These are phyloP conservation scores for Sycophaga agraensis DNA, from an alignment of 1,140 invertebrate species.

Conservation along the genomic window DNA sequence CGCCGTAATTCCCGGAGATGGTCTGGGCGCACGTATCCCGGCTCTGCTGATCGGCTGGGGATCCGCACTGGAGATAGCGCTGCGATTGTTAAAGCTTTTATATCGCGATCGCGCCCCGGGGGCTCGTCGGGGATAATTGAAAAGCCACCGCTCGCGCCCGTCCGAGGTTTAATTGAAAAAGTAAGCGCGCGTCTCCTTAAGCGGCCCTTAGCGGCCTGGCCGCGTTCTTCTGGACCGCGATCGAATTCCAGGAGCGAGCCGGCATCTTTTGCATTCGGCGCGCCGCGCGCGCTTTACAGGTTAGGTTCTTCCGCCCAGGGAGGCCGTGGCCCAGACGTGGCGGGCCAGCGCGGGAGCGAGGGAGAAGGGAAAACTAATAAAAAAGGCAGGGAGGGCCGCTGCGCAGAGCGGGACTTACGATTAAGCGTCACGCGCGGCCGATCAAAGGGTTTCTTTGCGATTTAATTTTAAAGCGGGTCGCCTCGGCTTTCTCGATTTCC, in stretches of 20 bases:
- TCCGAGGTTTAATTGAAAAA: slow-evolving; percentile 10
- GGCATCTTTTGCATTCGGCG: too few relatives aligned
- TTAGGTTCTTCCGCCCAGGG: too few relatives aligned
- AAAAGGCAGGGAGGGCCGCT: not conserved
- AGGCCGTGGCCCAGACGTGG: too few relatives aligned
- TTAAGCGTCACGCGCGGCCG: not conserved
- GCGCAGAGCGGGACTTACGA: not conserved
- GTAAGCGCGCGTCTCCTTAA: too few relatives aligned
- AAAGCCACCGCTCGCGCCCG: slow-evolving; percentile 1
- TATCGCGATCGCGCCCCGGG: not conserved
- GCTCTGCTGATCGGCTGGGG: not conserved
- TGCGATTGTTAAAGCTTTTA: slow-evolving; percentile 11
- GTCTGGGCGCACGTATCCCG: slow-evolving; percentile 1
- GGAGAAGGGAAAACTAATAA: not conserved
- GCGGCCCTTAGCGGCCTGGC: too few relatives aligned
- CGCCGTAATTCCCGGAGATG: slow-evolving; percentile 8
- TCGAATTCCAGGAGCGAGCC: too few relatives aligned
- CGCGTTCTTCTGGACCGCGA: too few relatives aligned
- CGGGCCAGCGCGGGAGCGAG: too few relatives aligned
- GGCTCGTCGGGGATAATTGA: slow-evolving; percentile 15
- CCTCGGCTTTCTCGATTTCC: slow-evolving; percentile 11
- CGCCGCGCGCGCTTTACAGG: too few relatives aligned
- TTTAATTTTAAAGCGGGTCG: slow-evolving; percentile 21
- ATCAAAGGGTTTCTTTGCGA: slow-evolving; percentile 13
- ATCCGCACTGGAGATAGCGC: not conserved